These are phyloP conservation scores for Eospalax fontanierii DNA, from an alignment of 2,797 vertebrate genomes.

Conservation along the genomic window DNA sequence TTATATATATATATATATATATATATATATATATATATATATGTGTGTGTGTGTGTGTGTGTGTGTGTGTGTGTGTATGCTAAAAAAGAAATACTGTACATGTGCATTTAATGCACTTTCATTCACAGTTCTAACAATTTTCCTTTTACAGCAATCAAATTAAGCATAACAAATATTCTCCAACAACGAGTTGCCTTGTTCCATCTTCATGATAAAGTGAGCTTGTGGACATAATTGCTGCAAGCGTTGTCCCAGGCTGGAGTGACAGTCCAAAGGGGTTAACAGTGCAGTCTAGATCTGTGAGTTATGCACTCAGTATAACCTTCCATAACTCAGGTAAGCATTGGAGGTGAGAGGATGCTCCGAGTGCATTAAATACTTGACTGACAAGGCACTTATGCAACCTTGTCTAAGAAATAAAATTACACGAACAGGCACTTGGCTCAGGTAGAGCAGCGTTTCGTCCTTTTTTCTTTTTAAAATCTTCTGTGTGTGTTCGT, in stretches of 20 bases:
- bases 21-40: no score
- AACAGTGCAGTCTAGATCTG: background rate
- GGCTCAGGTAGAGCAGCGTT: background rate
- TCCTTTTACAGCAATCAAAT: background rate
- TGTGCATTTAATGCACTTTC: background rate
- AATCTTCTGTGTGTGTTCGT: background rate
- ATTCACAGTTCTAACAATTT: background rate
- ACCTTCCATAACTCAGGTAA: background rate
- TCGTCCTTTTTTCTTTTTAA: background rate
- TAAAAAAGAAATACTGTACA: fast-evolving
- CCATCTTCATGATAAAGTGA: background rate
- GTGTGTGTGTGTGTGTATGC: no score
- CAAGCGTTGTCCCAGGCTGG: background rate
- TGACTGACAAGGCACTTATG: no score
- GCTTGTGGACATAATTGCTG: background rate
- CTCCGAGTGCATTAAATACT: no score
- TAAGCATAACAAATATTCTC: background rate
- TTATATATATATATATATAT: no score
- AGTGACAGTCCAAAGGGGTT: background rate
- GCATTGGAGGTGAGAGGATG: background rate
- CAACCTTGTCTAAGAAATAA: background rate
- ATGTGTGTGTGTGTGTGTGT: no score
- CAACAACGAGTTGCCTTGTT: background rate
- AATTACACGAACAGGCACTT: background rate
- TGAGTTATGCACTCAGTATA: no score